These are phyloP conservation scores for Cheilosia scutellata DNA, from an alignment of 2,888 invertebrate species.

Conservation along the genomic window DNA sequence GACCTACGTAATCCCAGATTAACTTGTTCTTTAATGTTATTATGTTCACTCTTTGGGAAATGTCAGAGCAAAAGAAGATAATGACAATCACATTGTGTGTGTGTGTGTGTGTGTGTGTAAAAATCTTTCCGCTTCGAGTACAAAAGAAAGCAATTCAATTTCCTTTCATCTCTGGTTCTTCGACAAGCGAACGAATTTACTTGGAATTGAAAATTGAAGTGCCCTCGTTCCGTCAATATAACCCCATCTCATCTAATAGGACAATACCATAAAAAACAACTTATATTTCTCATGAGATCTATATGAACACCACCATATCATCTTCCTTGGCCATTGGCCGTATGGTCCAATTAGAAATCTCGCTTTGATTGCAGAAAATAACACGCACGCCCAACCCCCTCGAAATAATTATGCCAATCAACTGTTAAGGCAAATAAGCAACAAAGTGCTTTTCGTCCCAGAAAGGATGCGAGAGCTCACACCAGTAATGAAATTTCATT, in stretches of 20 bases:
- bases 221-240: background rate
- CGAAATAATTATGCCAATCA: constrained; percentile 50
- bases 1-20: constrained; percentile 66
- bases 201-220: constrained; percentile 39
- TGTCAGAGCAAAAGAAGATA: constrained; percentile 26
- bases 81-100: constrained; percentile 20
- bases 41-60: constrained; percentile 48
- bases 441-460: constrained; percentile 10
- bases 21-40: constrained; percentile 65
- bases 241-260: constrained; percentile 14
- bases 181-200: background rate
- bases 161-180: constrained; percentile 16
- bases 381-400: constrained; percentile 7
- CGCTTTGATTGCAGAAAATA: constrained; percentile 46
- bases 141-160: constrained; percentile 31
- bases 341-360: constrained; percentile 56
- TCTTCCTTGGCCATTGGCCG: constrained; percentile 8
- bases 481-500: constrained; percentile 7
- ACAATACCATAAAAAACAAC: constrained; percentile 19
- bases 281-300: background rate
- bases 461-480: background rate
- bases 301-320: background rate
- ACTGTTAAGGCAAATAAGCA: constrained; percentile 39
- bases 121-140: background rate
- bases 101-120: background rate